Percentiles rank a stretch among this genome's conserved stretches.
phyloP scores from a whole-genome alignment of 2,797 vertebrate genomes.

The Semotilus atromaculatus region DNA sequence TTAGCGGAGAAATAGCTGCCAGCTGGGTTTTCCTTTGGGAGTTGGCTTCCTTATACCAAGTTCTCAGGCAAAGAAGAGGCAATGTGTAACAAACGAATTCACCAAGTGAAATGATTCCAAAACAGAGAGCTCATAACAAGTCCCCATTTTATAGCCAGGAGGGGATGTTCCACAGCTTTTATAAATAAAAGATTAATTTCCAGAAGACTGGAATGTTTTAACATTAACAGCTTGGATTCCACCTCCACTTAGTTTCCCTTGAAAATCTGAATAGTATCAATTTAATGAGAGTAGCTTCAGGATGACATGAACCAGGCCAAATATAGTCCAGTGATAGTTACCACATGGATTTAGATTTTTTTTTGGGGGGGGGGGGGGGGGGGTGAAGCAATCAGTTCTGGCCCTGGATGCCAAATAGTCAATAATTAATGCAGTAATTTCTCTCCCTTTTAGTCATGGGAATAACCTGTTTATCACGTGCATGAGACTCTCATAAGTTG shows the following conservation, averaged over 20 bases:
- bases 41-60: constrained; percentile 44
- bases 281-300: constrained; percentile 24
- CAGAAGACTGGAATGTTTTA: constrained; percentile 47
- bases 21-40: constrained; percentile 55
- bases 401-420: not conserved
- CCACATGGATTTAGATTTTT: constrained; percentile 1
- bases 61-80: constrained; percentile 32
- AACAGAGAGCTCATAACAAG: constrained; percentile 38
- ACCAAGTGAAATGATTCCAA: constrained; percentile 41
- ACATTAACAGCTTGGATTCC: constrained; percentile 47
- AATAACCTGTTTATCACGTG: not conserved
- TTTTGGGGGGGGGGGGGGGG: too few species aligned
- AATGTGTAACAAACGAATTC: constrained; percentile 45
- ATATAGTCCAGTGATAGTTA: constrained; percentile 15
- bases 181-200: constrained; percentile 54
- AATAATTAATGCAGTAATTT: not conserved
- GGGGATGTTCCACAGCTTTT: constrained; percentile 46
- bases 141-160: constrained; percentile 29
- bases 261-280: constrained; percentile 54
- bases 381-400: constrained; percentile 7
- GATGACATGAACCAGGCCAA: constrained; percentile 36
- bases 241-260: constrained; percentile 34
- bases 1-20: constrained; percentile 55
- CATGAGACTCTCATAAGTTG: not conserved
- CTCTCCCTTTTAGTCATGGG: not conserved